Evolutionary conservation across 2,113 vertebrate species (phyloP), one percentile per base, ranked within the genome.

Genomic region (Carettochelys insculpta): DNA sequence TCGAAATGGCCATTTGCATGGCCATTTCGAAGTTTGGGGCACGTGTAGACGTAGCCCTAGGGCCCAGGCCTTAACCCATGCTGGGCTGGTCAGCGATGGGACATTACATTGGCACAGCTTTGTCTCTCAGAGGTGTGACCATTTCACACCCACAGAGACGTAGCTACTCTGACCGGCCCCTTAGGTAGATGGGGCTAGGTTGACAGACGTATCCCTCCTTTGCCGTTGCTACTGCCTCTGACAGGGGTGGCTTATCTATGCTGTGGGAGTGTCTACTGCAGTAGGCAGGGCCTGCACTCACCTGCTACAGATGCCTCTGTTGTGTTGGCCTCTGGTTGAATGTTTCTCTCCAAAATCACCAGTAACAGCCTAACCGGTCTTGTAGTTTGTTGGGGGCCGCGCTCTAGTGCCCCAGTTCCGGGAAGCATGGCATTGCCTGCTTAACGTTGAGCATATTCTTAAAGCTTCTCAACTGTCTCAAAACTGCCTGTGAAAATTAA

Each of bases 401-500:
- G 56, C 56, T 31, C 11, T 19, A 47, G 43, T 53, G 61, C 25
- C 25, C 48, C 3, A 14, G 34, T 24, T 50, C 2, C 73, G 78
- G 77, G 52, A 76, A 83, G 10, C 29, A 6, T 50, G 11, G 56
- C 34, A 24, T 22, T 10, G 73, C 77, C 50, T 13, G 17, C 75
- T 85, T 52, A 34, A 82, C 51, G 78, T 81, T 22, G 88, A 73
- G 77, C 29, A 73, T 50, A 3, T 31, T 47, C 79, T 61, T 29
- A 87, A 81, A 83, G 27, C 50, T 31, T 53, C 20, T 47, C 77
- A 77, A 41, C 56, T 86, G 47, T 34, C 68, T 83, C 88, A 43
- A 11, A 86, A 48, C 54, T 79, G 16, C 78, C 29, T 13, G 77
- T 82, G 83, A 91, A 86, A 90, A 93, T 84, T 6, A 38, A 86